phyloP scores from a whole-genome alignment of 2,797 vertebrate species.

The Urophycis tenuis region DNA sequence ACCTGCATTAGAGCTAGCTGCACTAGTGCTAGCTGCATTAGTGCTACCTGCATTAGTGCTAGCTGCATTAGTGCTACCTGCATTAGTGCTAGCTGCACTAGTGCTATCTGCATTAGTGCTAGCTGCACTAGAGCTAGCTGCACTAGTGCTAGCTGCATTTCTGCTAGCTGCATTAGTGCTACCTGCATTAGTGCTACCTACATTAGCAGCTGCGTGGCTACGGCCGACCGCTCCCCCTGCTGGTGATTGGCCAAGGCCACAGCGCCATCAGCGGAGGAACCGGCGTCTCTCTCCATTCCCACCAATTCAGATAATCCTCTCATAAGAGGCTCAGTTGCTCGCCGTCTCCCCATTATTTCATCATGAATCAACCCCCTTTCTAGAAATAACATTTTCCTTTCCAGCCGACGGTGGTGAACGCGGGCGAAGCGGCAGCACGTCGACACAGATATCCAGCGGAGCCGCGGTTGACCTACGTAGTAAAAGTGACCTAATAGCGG shows the following conservation, averaged over 20 bases:
- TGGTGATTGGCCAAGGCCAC: not conserved
- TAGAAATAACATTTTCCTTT: not conserved
- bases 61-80: too few relatives aligned
- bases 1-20: too few relatives aligned
- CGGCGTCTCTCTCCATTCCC: not conserved
- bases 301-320: not conserved
- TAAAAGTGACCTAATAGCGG: not conserved
- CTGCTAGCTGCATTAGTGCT: too few relatives aligned
- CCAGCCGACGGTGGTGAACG: not conserved
- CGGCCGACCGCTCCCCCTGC: not conserved
- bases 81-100: too few relatives aligned
- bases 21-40: too few relatives aligned
- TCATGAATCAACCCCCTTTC: conserved; percentile 2
- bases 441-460: not conserved
- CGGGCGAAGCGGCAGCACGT: not conserved
- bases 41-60: too few relatives aligned
- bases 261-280: not conserved
- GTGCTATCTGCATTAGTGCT: too few relatives aligned
- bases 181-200: not conserved
- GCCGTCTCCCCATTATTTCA: not conserved
- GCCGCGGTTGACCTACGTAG: not conserved
- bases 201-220: not conserved
- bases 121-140: too few relatives aligned
- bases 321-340: not conserved
- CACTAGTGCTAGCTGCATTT: too few relatives aligned